Evolutionary conservation across 2,113 vertebrate genomes (phyloP).

Genomic region (Suncus etruscus): DNA sequence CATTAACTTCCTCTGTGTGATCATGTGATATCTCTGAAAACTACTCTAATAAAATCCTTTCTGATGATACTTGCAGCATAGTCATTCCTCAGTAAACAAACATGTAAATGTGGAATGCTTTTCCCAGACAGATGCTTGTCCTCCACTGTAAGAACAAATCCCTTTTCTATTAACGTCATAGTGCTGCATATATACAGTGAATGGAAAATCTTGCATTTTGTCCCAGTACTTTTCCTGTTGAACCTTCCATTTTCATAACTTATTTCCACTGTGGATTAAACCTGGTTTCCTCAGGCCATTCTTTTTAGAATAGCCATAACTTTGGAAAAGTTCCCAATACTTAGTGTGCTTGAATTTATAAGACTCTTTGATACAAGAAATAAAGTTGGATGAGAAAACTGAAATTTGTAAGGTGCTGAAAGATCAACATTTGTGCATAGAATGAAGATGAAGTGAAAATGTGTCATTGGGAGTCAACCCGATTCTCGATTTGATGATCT

Average conservation of each 20-base stretch:
- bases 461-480: neutral
- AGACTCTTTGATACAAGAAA: constrained; percentile 12
- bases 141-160: neutral
- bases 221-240: neutral
- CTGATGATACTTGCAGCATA: constrained; percentile 49
- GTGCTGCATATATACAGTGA: neutral
- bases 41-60: constrained; percentile 8
- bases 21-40: neutral
- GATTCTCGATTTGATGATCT: neutral
- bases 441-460: neutral
- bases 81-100: constrained; percentile 40
- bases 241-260: neutral
- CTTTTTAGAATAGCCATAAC: constrained; percentile 10
- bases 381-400: neutral
- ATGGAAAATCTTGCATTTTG: constrained; percentile 11
- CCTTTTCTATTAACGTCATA: constrained; percentile 9
- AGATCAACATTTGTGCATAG: neutral
- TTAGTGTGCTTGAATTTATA: neutral
- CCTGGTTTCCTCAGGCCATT: neutral
- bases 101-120: neutral
- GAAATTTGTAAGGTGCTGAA: neutral
- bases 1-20: constrained; percentile 2
- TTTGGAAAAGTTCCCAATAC: neutral
- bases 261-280: constrained; percentile 12
- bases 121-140: neutral